Conservation (phyloP, 2,797 vertebrate species). For the Staurois parvus region DNA sequence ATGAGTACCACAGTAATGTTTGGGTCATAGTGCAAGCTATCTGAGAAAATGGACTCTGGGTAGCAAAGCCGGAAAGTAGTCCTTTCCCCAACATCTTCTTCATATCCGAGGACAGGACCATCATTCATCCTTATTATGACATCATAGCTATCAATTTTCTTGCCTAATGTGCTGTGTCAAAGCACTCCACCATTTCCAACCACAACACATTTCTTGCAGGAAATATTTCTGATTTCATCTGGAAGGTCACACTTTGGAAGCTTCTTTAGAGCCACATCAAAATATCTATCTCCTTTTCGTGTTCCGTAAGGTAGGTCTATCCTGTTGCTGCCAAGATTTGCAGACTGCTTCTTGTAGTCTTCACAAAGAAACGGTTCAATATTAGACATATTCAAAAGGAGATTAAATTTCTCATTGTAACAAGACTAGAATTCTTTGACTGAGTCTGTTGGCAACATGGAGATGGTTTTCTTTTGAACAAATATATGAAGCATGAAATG, state of each 20-base stretch:
- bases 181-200: slow-evolving; percentile 82
- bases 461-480: slow-evolving; percentile 75
- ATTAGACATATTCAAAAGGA: too few species aligned
- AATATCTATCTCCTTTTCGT: slow-evolving; percentile 73
- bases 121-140: slow-evolving; percentile 84
- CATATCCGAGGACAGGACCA: slow-evolving; percentile 79
- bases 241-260: slow-evolving; percentile 74
- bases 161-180: slow-evolving; percentile 79
- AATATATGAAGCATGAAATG: slow-evolving; percentile 78
- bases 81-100: slow-evolving; percentile 80
- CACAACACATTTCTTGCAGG: slow-evolving; percentile 79
- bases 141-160: slow-evolving; percentile 80
- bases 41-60: slow-evolving; percentile 80
- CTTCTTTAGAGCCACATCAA: slow-evolving; percentile 74
- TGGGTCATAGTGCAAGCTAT: slow-evolving; percentile 75
- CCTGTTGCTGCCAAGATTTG: slow-evolving; percentile 67
- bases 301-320: slow-evolving; percentile 77
- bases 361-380: slow-evolving; percentile 78
- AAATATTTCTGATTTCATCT: slow-evolving; percentile 66
- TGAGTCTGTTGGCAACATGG: too few species aligned
- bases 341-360: slow-evolving; percentile 72
- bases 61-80: slow-evolving; percentile 83
- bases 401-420: too few species aligned
- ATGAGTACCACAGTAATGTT: slow-evolving; percentile 75
- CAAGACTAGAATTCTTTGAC: too few species aligned